Evolutionary conservation across 2,113 vertebrate genomes (phyloP), one percentile per base, ranked within the genome.

Genomic region (Gulo gulo): DNA sequence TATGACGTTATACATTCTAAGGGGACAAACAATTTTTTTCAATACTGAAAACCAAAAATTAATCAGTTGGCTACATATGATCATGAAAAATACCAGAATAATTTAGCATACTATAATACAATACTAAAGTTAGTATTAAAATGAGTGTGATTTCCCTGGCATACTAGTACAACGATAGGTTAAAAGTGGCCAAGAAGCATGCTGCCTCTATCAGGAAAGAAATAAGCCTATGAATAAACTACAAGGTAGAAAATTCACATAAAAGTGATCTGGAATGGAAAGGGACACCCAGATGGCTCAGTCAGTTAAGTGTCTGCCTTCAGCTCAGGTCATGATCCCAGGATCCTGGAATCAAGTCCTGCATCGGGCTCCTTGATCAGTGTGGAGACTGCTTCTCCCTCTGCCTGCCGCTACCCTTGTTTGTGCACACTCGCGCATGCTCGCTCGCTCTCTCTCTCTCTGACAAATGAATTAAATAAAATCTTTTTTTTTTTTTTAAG

Each of bases 111-210:
- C 69, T 31, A 80, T 45, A 79, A 87, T 26, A 87, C 39, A 73
- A 84, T n/a, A 29, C 23, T 93, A 90, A 94, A 88, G 18, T 18
- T 96, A 98, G 80, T 93, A 87, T 92, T 79, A 95, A 93, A 97
- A 86, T 88, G 45, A 94, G 45, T 85, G 1, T 95, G 36, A 88
- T 61, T 81, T 93, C 36, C 14, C 93, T n/a, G 71, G 34, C 50
- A 87, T 74, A 89, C 65, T 7, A 92, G 31, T 57, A 89, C 23
- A 7, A 71, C 29, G 8, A 91, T 11, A 94, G 18, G 59, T 47
- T 87, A 47, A 88, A 94, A 34, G n/a, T 94, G n/a, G 55, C 59
- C 91, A 95, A 95, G 52, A 91, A 67, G 26, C 36, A 90, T 85
- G 74, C 59, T 82, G 73, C 24, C 61, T 84, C 31, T 61, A 39